Evolutionary conservation across 2,888 invertebrate genomes (phyloP).

Genomic region (Dolomedes plantarius): DNA sequence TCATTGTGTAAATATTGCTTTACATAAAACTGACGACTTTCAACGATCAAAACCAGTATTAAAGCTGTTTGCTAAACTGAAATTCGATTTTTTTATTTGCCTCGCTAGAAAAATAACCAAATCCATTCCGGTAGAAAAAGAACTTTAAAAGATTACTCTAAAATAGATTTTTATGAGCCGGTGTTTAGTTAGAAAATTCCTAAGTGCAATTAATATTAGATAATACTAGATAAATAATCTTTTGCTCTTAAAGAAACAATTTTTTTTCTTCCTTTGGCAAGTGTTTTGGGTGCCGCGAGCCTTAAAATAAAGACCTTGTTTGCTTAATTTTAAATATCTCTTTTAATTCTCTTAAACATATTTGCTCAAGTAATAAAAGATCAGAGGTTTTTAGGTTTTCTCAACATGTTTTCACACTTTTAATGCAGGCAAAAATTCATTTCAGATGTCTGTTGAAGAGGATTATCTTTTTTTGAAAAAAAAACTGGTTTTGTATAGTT

Average conservation of each 20-base stretch:
- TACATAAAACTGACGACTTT: conserved; percentile 35
- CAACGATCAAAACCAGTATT: not conserved
- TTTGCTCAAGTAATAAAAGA: conserved; percentile 36
- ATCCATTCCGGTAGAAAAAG: not conserved
- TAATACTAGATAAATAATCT: conserved; percentile 37
- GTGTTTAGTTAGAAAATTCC: conserved; percentile 45
- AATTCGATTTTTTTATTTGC: conserved; percentile 7
- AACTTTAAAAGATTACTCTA: conserved; percentile 20
- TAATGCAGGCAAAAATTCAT: no score
- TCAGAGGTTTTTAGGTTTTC: not conserved
- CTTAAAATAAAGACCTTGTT: conserved; percentile 8
- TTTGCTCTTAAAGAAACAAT: not conserved
- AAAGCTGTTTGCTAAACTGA: conserved; percentile 34
- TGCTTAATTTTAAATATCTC: conserved; percentile 28
- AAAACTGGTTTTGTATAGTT: no score
- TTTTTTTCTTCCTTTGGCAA: not conserved
- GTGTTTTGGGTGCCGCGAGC: not conserved
- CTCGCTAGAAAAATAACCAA: conserved; percentile 27
- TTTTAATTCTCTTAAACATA: conserved; percentile 29
- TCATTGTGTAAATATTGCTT: conserved; percentile 41
- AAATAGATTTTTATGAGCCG: conserved; percentile 14
- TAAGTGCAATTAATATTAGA: conserved; percentile 48
- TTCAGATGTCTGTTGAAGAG: no score
- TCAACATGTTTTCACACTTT: not conserved
- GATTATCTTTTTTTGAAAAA: no score